Evolutionary conservation across 2,888 invertebrate genomes (phyloP).

Genomic region (Desoria tigrina): DNA sequence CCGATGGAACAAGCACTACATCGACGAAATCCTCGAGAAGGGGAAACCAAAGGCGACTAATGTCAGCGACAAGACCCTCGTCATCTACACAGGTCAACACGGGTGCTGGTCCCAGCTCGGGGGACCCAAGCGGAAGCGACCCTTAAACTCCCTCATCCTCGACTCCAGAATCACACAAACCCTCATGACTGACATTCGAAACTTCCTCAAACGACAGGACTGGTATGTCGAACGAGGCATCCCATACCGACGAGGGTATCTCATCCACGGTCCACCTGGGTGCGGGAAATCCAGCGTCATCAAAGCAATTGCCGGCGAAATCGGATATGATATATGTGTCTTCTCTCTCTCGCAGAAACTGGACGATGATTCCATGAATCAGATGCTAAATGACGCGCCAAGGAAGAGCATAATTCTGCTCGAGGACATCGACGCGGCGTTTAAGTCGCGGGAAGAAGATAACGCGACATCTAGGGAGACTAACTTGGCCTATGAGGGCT

Average conservation of each 20-base stretch:
- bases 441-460: conserved; percentile 28
- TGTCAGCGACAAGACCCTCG: conserved; percentile 9
- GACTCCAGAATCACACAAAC: conserved; percentile 15
- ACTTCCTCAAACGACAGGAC: conserved; percentile 18
- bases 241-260: conserved; percentile 39
- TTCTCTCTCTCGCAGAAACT: conserved; percentile 30
- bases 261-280: conserved; percentile 42
- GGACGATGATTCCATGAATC: conserved; percentile 34
- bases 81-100: conserved; percentile 20
- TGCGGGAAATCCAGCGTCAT: conserved; percentile 38
- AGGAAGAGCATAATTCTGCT: conserved; percentile 38
- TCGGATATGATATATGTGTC: conserved; percentile 38
- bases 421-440: conserved; percentile 42
- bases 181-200: conserved; percentile 24
- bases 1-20: conserved; percentile 16
- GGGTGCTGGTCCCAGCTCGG: conserved; percentile 26
- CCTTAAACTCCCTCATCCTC: conserved; percentile 25
- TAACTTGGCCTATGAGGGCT: conserved; percentile 32
- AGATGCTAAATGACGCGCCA: conserved; percentile 39
- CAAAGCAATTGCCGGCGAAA: conserved; percentile 34
- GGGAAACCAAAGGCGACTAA: conserved; percentile 14
- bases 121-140: conserved; percentile 16
- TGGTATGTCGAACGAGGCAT: conserved; percentile 40
- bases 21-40: conserved; percentile 29
- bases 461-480: conserved; percentile 17